Evolutionary conservation across 1,140 invertebrate genomes (phyloP).

Genomic region (Danaus plexippus): DNA sequence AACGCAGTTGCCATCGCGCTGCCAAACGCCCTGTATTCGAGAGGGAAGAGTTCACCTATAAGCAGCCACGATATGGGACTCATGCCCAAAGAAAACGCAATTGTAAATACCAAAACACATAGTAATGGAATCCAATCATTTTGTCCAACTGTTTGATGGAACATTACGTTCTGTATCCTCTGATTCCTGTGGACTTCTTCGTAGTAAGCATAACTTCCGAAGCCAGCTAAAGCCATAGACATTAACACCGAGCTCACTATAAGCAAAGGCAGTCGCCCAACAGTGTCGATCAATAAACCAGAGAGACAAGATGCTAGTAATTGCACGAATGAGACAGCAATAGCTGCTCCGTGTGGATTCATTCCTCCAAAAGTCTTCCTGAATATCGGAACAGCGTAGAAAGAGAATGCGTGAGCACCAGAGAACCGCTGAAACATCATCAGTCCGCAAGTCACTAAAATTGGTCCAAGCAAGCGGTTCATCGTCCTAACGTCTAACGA

Average conservation of each 20-base stretch:
- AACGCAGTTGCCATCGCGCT: constrained; percentile 88
- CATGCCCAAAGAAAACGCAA: constrained; percentile 90
- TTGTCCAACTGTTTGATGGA: constrained; percentile 68
- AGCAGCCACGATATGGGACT: constrained; percentile 93
- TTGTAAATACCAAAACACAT: constrained; percentile 87
- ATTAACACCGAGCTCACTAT: constrained; percentile 87
- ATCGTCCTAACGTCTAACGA: constrained; percentile 62
- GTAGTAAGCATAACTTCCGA: constrained; percentile 86
- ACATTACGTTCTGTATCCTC: constrained; percentile 65
- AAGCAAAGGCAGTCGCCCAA: constrained; percentile 84
- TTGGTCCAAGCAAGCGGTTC: constrained; percentile 74
- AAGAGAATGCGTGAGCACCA: constrained; percentile 87
- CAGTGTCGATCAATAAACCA: constrained; percentile 85
- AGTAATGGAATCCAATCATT: constrained; percentile 87
- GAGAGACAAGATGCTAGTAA: constrained; percentile 84
- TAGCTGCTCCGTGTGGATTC: constrained; percentile 88
- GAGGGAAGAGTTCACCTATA: constrained; percentile 91
- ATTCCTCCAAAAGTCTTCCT: constrained; percentile 84
- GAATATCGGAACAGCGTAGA: constrained; percentile 88
- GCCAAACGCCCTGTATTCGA: constrained; percentile 88
- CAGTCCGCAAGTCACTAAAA: constrained; percentile 85
- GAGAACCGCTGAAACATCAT: constrained; percentile 92
- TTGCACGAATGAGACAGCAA: constrained; percentile 86
- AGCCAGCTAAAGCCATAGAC: constrained; percentile 85
- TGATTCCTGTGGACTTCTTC: constrained; percentile 74